phyloP scores from a whole-genome alignment of 2,113 vertebrate species.

The Benitochromis conjunctus region DNA sequence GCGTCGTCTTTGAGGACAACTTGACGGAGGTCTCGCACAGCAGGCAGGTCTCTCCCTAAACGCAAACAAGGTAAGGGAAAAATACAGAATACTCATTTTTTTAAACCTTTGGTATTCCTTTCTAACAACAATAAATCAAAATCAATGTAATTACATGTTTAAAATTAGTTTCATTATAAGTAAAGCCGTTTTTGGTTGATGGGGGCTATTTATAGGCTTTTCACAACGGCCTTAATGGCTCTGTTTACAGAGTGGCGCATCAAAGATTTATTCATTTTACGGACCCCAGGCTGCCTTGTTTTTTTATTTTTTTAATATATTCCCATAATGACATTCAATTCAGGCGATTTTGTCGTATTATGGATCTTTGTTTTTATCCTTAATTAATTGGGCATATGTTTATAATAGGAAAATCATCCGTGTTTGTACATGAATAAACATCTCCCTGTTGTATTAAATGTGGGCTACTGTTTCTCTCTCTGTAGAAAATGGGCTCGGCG shows the following conservation, averaged over 20 bases:
- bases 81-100: neutral
- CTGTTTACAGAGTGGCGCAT: slow-evolving; percentile 31
- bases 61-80: slow-evolving; percentile 39
- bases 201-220: neutral
- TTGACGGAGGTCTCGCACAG: neutral
- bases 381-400: neutral
- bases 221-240: neutral
- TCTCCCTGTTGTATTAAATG: neutral
- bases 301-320: neutral
- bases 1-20: neutral
- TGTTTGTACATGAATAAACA: neutral
- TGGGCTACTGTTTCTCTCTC: neutral
- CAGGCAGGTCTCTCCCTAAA: slow-evolving; percentile 7
- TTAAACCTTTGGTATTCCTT: neutral
- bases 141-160: neutral
- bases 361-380: neutral
- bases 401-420: neutral
- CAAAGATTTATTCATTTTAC: neutral
- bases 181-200: neutral
- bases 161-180: neutral
- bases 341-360: neutral
- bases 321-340: neutral
- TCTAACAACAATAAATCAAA: neutral
- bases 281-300: too few relatives aligned
- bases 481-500: slow-evolving; percentile 35